Conservation (phyloP, 2,888 invertebrate species). For the Euplexia lucipara region DNA sequence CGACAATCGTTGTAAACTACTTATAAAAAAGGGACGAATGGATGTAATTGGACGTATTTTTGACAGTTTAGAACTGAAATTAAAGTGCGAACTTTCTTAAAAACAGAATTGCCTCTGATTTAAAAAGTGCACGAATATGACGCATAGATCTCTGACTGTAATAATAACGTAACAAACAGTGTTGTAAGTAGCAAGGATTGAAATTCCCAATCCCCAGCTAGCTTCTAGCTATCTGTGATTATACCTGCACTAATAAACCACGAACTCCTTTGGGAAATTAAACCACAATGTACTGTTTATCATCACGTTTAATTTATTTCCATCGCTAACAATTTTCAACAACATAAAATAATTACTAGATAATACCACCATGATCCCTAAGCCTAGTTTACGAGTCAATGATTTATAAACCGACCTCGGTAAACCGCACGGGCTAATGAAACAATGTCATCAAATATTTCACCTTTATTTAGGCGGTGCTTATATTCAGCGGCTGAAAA, state of each 20-base stretch:
- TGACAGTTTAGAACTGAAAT: too few species aligned
- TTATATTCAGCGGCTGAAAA: constrained; percentile 48
- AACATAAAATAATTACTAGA: constrained; percentile 2
- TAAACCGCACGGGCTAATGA: constrained; percentile 37
- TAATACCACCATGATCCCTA: constrained; percentile 16
- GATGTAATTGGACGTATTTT: too few species aligned
- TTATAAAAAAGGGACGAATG: too few species aligned
- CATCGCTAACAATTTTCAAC: constrained; percentile 5
- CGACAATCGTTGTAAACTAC: too few species aligned
- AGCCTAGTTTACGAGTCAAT: constrained; percentile 25
- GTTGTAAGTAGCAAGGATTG: too few species aligned
- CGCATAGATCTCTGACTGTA: too few species aligned
- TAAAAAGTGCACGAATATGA: too few species aligned
- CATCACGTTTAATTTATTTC: constrained; percentile 1
- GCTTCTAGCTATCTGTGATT: constrained; percentile 1
- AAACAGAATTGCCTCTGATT: too few species aligned
- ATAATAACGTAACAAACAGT: not conserved
- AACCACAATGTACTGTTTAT: not conserved
- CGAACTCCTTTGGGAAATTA: constrained; percentile 29
- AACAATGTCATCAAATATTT: constrained; percentile 52
- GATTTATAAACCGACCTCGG: constrained; percentile 26
- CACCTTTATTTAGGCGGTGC: constrained; percentile 25
- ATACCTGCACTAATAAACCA: not conserved
- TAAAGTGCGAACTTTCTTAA: too few species aligned
- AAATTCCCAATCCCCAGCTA: not conserved